Evolutionary conservation across 2,888 invertebrate species (phyloP).

Genomic region (Hetaerina titia): DNA sequence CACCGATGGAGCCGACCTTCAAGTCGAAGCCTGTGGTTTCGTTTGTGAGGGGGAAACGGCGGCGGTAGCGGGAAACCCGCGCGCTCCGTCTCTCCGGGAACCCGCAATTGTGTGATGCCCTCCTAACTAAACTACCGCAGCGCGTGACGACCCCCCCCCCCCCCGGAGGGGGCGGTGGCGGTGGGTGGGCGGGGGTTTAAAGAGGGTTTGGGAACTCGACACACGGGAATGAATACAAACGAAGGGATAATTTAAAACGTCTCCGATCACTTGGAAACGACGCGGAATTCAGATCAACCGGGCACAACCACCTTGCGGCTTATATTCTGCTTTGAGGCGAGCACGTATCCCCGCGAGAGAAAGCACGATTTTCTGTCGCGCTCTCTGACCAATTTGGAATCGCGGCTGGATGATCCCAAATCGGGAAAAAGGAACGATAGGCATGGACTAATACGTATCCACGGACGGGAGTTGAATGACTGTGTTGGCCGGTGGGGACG

Average conservation of each 20-base stretch:
- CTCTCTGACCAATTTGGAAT: neutral
- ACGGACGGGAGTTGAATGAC: neutral
- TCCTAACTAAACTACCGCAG: neutral
- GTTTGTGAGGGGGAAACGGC: no score
- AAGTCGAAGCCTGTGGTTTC: no score
- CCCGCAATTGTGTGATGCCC: no score
- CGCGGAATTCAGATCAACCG: neutral
- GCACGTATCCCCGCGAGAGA: neutral
- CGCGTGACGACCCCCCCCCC: neutral
- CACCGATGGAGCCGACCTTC: no score
- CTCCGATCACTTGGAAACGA: neutral
- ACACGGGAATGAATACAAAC: neutral
- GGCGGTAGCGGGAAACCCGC: no score
- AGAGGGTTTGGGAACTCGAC: neutral
- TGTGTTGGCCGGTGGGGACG: neutral
- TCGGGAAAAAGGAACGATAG: slow-evolving; percentile 11
- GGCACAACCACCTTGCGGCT: neutral
- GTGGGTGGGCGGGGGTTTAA: neutral
- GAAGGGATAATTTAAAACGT: neutral
- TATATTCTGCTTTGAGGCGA: neutral
- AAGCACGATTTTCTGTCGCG: slow-evolving; percentile 3
- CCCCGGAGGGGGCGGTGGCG: neutral
- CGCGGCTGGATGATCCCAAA: slow-evolving; percentile 11
- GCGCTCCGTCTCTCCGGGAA: no score
- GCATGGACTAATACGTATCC: slow-evolving; percentile 2